A percentile compares a stretch with the other conserved stretches of the same genome.
phyloP scores from a whole-genome alignment of 2,888 invertebrate genomes.

The Cosmorhoe ocellata region DNA sequence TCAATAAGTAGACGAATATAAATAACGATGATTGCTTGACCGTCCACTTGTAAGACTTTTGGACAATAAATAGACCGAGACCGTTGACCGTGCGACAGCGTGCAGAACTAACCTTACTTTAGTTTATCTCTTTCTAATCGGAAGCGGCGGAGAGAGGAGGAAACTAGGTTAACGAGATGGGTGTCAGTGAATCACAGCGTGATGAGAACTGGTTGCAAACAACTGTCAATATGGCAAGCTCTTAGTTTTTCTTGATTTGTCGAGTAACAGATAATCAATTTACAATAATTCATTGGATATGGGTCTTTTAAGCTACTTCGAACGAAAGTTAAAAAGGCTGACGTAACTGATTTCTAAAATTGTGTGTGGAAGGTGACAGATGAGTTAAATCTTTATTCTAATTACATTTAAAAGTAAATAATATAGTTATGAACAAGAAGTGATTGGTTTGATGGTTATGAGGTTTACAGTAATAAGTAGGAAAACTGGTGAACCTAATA shows the following conservation, averaged over 20 bases:
- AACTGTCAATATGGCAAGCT: conserved; percentile 5
- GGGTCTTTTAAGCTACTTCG: neutral
- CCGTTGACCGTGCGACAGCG: conserved; percentile 45
- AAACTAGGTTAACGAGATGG: conserved; percentile 36
- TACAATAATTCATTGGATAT: neutral
- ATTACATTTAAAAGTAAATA: too few species aligned
- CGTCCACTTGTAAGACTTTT: conserved; percentile 42
- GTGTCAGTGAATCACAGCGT: conserved; percentile 49
- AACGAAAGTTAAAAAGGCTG: neutral
- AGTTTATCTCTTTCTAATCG: conserved; percentile 35
- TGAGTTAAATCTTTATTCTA: too few species aligned
- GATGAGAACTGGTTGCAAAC: conserved; percentile 36
- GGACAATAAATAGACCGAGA: conserved; percentile 41
- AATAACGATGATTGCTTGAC: conserved; percentile 30
- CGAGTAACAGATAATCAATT: neutral
- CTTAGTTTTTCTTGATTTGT: neutral
- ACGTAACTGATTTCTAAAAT: too few species aligned
- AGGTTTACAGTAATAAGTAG: too few species aligned
- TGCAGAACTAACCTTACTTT: conserved; percentile 37
- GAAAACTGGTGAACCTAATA: too few species aligned
- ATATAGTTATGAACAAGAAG: too few species aligned
- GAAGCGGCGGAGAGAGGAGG: conserved; percentile 31
- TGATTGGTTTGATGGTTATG: too few species aligned
- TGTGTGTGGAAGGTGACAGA: too few species aligned
- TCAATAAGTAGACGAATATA: too few species aligned